These are phyloP conservation scores for Elephas maximus DNA, from an alignment of 2,113 vertebrate species.

Conservation along the genomic window DNA sequence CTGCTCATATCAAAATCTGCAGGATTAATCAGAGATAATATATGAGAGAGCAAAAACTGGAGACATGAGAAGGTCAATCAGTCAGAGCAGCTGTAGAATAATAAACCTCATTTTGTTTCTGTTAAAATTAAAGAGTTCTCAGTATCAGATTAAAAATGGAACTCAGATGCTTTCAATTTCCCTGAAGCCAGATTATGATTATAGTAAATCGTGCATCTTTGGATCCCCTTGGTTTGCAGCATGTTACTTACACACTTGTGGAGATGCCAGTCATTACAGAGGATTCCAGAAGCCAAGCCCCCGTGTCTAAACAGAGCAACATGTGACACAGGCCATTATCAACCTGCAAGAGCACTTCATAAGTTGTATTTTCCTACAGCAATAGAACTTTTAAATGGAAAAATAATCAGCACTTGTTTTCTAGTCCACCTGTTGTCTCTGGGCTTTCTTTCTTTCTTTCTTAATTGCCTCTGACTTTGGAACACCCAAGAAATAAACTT, in stretches of 20 bases:
- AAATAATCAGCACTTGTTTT: not conserved
- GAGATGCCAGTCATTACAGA: rapidly evolving
- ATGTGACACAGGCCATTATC: rapidly evolving
- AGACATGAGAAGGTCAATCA: not conserved
- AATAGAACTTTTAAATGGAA: not conserved
- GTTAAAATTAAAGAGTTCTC: not conserved
- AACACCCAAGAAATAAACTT: not conserved
- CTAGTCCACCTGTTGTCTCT: not conserved
- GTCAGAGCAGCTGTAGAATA: not conserved
- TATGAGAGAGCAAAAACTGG: not conserved
- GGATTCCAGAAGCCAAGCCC: not conserved
- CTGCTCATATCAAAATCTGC: constrained; percentile 9
- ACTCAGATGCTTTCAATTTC: not conserved
- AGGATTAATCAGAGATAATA: constrained; percentile 59
- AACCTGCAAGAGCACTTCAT: not conserved
- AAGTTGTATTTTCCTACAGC: not conserved
- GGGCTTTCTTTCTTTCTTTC: not conserved
- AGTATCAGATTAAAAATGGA: constrained; percentile 17
- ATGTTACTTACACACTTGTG: not conserved
- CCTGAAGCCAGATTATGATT: constrained; percentile 52
- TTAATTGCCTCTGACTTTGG: not conserved
- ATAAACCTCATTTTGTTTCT: constrained; percentile 40
- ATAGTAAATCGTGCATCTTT: not conserved
- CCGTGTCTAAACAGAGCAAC: not conserved
- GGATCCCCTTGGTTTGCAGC: not conserved